Evolutionary conservation across 2,113 vertebrate genomes (phyloP).

Genomic region (Eudyptes chrysolophus): DNA sequence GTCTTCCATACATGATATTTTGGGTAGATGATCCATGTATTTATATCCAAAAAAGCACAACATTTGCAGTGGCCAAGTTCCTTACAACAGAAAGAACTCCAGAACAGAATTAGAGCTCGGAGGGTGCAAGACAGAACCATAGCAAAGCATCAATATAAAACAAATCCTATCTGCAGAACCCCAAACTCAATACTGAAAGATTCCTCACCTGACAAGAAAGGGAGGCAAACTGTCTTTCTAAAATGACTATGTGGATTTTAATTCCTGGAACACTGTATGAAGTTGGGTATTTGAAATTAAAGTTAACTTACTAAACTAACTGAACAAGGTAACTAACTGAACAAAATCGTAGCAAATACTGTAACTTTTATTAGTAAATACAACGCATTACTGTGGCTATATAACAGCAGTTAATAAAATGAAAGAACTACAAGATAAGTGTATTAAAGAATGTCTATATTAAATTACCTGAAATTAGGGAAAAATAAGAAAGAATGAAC

Average conservation of each 20-base stretch:
- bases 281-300: background rate
- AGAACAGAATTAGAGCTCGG: background rate
- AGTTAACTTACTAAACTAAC: background rate
- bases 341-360: background rate
- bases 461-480: background rate
- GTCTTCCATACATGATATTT: background rate
- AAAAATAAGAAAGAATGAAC: background rate
- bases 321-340: background rate
- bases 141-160: background rate
- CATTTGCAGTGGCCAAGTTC: background rate
- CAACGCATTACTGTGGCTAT: background rate
- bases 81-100: background rate
- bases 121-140: background rate
- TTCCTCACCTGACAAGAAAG: background rate
- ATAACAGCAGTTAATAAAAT: background rate
- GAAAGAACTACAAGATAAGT: background rate
- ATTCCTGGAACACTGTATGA: background rate
- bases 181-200: background rate
- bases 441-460: background rate
- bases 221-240: background rate
- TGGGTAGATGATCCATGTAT: background rate
- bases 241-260: background rate
- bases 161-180: background rate
- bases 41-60: background rate
- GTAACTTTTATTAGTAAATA: background rate